Evolutionary conservation across 30 jellyfish, hydroid and myxozoan species (phyloP).

Genomic region (Mastigias papua): DNA sequence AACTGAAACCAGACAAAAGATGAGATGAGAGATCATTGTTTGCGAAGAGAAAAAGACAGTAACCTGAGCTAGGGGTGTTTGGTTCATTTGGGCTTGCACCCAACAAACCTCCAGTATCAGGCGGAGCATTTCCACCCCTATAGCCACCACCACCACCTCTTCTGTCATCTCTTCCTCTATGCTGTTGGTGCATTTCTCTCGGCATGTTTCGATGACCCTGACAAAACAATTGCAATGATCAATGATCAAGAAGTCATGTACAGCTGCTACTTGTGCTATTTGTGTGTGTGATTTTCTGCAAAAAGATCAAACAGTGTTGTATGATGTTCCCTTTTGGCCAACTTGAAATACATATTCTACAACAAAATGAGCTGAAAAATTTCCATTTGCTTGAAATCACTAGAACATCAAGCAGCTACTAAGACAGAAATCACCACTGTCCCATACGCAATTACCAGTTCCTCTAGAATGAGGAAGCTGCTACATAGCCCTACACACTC

Average conservation of each 20-base stretch:
- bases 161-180: conserved; percentile 76
- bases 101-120: conserved; percentile 73
- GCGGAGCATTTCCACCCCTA: conserved; percentile 62
- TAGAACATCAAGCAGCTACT: no score
- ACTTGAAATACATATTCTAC: no score
- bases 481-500: no score
- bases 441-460: no score
- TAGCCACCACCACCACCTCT: conserved; percentile 70
- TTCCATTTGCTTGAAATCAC: no score
- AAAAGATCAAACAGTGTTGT: neutral
- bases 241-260: neutral
- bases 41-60: conserved; percentile 17
- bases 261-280: no score
- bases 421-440: no score
- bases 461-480: no score
- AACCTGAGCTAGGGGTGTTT: conserved; percentile 36
- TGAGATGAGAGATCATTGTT: neutral
- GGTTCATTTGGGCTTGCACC: conserved; percentile 83
- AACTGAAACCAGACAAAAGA: neutral
- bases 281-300: no score
- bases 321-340: no score
- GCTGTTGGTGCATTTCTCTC: conserved; percentile 57
- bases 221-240: conserved; percentile 32
- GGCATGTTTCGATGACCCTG: conserved; percentile 66
- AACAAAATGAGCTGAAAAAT: no score